These are phyloP conservation scores for Stenopsyche tienmushanensis DNA, from an alignment of 1,140 invertebrate genomes.

Conservation along the genomic window DNA sequence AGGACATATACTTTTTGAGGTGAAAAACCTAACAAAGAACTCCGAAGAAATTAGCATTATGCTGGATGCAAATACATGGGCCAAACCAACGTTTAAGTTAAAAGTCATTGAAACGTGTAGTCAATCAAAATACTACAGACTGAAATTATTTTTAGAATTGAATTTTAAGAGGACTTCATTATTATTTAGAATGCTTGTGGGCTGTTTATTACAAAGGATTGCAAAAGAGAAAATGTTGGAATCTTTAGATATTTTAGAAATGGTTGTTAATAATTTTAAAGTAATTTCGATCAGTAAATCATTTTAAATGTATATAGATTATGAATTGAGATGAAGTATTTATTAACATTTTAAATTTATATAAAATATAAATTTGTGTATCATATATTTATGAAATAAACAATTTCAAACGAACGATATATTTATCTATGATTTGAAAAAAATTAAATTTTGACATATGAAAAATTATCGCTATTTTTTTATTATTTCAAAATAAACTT, in stretches of 20 bases:
- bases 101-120: constrained; percentile 7
- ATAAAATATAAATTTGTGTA: no score
- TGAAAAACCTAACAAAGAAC: background rate
- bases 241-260: background rate
- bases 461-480: no score
- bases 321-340: no score
- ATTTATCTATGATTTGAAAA: no score
- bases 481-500: no score
- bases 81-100: constrained; percentile 8
- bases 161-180: background rate
- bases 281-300: constrained; percentile 1
- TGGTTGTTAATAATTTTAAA: background rate
- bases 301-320: background rate
- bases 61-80: background rate
- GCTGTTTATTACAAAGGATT: background rate
- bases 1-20: background rate
- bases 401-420: no score
- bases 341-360: no score
- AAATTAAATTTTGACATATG: no score
- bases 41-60: background rate
- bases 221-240: background rate
- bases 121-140: background rate
- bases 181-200: background rate
- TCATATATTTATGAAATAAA: no score
- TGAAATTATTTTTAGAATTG: constrained; percentile 7